Base-by-base conservation (phyloP, 2,113 vertebrate genomes). In the Cyrtonyx montezumae region DNA sequence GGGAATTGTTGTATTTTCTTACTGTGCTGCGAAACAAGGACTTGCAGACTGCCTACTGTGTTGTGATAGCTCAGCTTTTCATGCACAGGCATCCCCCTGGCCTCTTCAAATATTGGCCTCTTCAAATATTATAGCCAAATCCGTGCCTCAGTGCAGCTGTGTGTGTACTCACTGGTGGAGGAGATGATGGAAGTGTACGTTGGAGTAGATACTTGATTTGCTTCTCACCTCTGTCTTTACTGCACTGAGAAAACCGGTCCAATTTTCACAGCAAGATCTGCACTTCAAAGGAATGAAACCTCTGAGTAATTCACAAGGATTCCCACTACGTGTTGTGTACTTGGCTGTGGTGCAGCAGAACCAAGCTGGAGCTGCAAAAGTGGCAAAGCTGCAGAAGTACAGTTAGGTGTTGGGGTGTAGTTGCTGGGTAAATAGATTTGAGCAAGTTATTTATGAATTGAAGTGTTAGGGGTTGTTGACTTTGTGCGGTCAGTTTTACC, bases 91-190 rank as follows among this genome's bases (percentile, higher is more conserved):
- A 0, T 28, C 45, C 66, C 42, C 22, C 4, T 11, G 5, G 36
- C 25, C 40, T 85, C 20, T 34, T 26, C 2, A 15, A 17, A n/a
- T 40, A 8, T 58, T 45, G 5, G 36, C 25, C 40, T 85, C 20
- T 34, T 26, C 2, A 15, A 17, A n/a, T 40, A 8, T 58, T 45
- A 28, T 0, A 5, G 56, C 9, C 32, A 49, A 69, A 28, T 14
- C 42, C 17, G 3, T n/a, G 4, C 48, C 4, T 49, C 3, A 0
- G 21, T 32, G 61, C 8, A 0, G 1, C 2, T 0, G 5, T 42
- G 4, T 13, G 8, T 0, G 4, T 8, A 12, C 5, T 23, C 37
- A 40, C 16, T 26, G 0, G 32, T 45, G 48, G 34, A 78, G 55
- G 34, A 78, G 48, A 4, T 23, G 0, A 26, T 13, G 34, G 26